A percentile compares a stretch with the other conserved stretches of the same genome.
Evolutionary conservation across 2,797 vertebrate species (phyloP).

Genomic region (Pogoniulus pusillus): DNA sequence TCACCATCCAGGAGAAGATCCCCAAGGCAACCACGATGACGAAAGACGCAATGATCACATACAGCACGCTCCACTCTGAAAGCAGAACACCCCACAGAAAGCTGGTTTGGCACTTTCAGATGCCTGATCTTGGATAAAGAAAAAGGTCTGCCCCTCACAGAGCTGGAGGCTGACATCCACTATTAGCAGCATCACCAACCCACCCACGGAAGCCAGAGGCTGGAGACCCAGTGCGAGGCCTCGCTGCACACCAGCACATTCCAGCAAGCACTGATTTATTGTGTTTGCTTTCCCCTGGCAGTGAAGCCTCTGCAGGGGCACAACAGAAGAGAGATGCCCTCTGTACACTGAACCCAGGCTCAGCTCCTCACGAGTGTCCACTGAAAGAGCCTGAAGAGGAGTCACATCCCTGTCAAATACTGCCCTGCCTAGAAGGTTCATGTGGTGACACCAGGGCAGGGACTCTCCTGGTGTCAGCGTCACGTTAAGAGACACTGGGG

Average conservation of each 20-base stretch:
- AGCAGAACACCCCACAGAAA: slow-evolving; percentile 34
- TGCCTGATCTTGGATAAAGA: neutral
- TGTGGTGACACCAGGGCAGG: neutral
- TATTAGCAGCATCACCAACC: neutral
- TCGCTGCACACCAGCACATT: neutral
- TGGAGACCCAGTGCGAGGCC: accelerated
- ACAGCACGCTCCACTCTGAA: slow-evolving; percentile 99
- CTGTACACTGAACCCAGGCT: neutral
- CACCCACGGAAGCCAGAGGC: neutral
- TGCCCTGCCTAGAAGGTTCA: neutral
- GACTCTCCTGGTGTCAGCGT: neutral
- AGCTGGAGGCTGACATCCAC: neutral
- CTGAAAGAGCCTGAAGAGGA: neutral
- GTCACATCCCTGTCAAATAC: neutral
- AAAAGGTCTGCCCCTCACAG: neutral
- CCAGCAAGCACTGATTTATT: accelerated
- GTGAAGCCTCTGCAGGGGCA: neutral
- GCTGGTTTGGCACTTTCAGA: neutral
- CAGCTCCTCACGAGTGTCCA: neutral
- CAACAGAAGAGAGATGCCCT: neutral
- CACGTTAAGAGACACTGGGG: accelerated
- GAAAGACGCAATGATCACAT: slow-evolving; percentile 94
- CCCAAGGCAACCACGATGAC: slow-evolving; percentile 89
- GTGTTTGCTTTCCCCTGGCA: neutral
- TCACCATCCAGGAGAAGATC: slow-evolving; percentile 87